Base-by-base conservation (phyloP, 1,140 invertebrate genomes). In the Latrodectus geometricus region DNA sequence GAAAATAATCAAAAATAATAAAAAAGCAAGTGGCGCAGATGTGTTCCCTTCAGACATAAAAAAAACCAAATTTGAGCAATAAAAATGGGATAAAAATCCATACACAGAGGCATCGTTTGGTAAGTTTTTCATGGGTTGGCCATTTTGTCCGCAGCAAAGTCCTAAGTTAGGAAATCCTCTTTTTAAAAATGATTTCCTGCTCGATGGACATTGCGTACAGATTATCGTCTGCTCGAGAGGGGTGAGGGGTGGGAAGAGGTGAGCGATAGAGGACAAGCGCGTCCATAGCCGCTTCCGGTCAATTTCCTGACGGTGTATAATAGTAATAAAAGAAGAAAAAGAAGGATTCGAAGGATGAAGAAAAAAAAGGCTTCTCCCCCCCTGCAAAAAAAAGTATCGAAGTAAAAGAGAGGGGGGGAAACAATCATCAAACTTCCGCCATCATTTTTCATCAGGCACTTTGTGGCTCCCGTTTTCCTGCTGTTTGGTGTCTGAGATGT, bases 371-470 rank as follows among this genome's bases (percentile, higher is more conserved):
- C n/a, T n/a, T n/a, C n/a, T n/a, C n/a, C n/a, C n/a, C n/a, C n/a
- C n/a, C n/a, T n/a, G n/a, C n/a, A n/a, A n/a, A n/a, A n/a, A n/a
- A n/a, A n/a, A n/a, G n/a, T n/a, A n/a, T n/a, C n/a, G n/a, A n/a
- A n/a, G n/a, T 52, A 56, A 61, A 61, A 17, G 17, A 61, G 17
- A 17, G 54, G 54, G 54, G 54, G 50, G 50, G 73, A 23, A 5
- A n/a, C 48, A 75, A 75, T 75, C 73, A 75, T 56, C 73, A 52
- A 75, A 75, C 73, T 75, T 75, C 52, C 73, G 49, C 49, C 73
- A 54, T 75, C 73, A 75, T 75, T 75, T 75, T 75, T 75, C 73
- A 75, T 75, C 73, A 75, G 73, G 35, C 73, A 75, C 73, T 54
- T 75, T 75, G 73, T 75, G 73, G 73, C 73, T 75, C 73, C 73